Base-by-base conservation (phyloP, 2,888 invertebrate species). In the Drosophila niveifrons region DNA sequence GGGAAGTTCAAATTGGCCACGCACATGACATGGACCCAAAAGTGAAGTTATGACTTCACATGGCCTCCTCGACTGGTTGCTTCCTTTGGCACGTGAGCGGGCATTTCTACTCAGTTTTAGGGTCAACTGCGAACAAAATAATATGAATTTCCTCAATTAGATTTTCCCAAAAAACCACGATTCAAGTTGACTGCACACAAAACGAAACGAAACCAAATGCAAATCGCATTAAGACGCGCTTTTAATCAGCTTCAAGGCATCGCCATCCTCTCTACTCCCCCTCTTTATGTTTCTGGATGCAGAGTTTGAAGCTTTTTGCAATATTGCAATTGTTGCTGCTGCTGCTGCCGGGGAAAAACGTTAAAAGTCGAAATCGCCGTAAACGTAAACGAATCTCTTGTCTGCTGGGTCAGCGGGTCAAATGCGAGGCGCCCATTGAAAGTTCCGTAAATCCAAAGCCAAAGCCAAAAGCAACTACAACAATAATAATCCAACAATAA, bases 111-210 rank as follows among this genome's bases (percentile, higher is more conserved):
- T 10, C 39, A 41, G 39, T 15, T 41, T 70, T 84, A 79, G 69
- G 89, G 89, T 84, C 87, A 87, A 68, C 65, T 41, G 46, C 41
- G 57, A 72, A n/a, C n/a, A n/a, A 75, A 66, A 69, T 23, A 23
- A 62, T 75, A 82, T 80, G 78, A 80, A 75, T 84, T 84, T 84
- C 89, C 84, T 84, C 89, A 84, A 84, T 89, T 89, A 84, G 75
- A 72, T 83, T 83, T 86, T 69, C 47, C 36, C 47, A 70, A 57
- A 70, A 57, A 23, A 23, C 50, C 64, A 75, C 66, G 72, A 82
- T 56, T 72, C 62, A 6, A 23, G 46, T 64, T 44, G 55, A 44
- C 55, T 7, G 23, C 59, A 57, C 48, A 43, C n/a, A n/a, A n/a
- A n/a, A n/a, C n/a, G n/a, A 23, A 64, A 64, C 36, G n/a, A 36